These are phyloP conservation scores for Plumapathes pennacea DNA, from an alignment of 92 coral and sea anemone species.

Conservation along the genomic window DNA sequence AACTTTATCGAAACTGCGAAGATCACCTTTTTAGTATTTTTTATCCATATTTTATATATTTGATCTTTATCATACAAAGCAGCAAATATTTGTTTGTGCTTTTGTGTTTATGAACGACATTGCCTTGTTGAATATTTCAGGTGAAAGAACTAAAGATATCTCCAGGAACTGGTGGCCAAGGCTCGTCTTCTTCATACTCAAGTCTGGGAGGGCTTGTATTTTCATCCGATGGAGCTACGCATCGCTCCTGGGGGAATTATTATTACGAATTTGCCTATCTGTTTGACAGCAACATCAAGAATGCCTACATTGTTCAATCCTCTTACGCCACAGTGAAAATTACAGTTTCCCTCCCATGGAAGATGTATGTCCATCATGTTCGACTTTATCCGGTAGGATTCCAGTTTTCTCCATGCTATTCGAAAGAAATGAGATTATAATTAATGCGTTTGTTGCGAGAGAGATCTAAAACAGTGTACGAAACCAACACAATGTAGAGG, in stretches of 20 bases:
- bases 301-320: constrained; percentile 49
- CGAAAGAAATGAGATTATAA: too few relatives aligned
- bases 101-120: too few relatives aligned
- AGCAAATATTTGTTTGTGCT: too few relatives aligned
- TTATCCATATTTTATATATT: too few relatives aligned
- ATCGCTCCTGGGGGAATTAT: not conserved
- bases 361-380: constrained; percentile 73
- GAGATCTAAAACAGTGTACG: too few relatives aligned
- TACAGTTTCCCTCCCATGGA: constrained; percentile 55
- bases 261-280: constrained; percentile 50
- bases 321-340: constrained; percentile 31
- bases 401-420: too few relatives aligned
- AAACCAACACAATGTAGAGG: too few relatives aligned
- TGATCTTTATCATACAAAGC: too few relatives aligned
- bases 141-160: constrained; percentile 47
- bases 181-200: constrained; percentile 44
- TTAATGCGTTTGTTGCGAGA: too few relatives aligned
- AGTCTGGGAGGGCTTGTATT: constrained; percentile 60
- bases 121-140: too few relatives aligned
- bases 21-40: too few relatives aligned
- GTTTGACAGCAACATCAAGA: constrained; percentile 43
- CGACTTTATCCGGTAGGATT: constrained; percentile 92
- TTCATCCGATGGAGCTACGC: constrained; percentile 49
- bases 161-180: constrained; percentile 18
- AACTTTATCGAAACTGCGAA: too few relatives aligned